Base-by-base conservation (phyloP, 1,140 invertebrate species). In the Geopemphigus sp. region DNA sequence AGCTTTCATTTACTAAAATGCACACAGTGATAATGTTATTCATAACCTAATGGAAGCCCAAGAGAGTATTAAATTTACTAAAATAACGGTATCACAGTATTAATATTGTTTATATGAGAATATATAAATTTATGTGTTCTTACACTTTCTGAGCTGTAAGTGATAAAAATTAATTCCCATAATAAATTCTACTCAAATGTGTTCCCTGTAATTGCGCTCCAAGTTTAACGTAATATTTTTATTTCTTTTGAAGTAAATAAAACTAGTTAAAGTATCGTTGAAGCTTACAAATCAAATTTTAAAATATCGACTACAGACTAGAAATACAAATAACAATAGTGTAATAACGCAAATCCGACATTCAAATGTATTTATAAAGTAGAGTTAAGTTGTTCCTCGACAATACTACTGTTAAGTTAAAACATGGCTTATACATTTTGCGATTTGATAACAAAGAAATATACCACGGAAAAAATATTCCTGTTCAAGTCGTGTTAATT, bases 161-260 rank as follows among this genome's bases (percentile, higher is more conserved):
- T 54, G 68, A 72, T 72, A 72, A 72, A 72, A 72, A 72, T 72
- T 72, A 72, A 72, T 72, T 54, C 54, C 68, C 50, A 72, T 54
- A 72, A 72, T 72, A 72, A 54, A 72, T n/a, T 72, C 24, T 19
- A n/a, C 24, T 53, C 47, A 14, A 29, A 54, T 54, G 50, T n/a
- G 50, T 54, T 72, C 39, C 6, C 45, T 50, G 22, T 29, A 53
- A 26, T 72, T 54, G 17, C 10, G 15, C 5, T n/a, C 6, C 29
- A 14, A 11, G 10, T 70, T 26, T 15, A 32, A 53, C 5, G 24
- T 22, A 10, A 47, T 45, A 22, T 24, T 47, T 32, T 47, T 15
- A 68, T 68, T 68, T 47, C 14, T 68, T n/a, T 47, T 47, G 22
- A 47, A 68, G 39, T 6, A 45, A n/a, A n/a, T n/a, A n/a, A n/a